Conservation (phyloP, 2,113 vertebrate genomes). For the Fulica atra region DNA sequence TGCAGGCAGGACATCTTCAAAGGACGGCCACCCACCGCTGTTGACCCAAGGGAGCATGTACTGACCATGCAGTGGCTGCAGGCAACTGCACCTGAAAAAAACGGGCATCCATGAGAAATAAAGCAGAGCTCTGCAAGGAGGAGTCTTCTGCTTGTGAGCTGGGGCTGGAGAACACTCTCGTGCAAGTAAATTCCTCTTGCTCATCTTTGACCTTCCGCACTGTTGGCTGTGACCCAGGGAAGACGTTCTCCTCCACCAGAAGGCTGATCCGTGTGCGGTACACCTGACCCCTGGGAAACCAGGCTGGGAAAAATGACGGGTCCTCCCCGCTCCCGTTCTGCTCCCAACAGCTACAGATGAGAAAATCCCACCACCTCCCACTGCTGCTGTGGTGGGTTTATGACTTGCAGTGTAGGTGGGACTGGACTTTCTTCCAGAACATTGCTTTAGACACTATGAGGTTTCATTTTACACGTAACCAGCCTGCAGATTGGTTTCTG, state of each 20-base stretch:
- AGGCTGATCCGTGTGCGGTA: background rate
- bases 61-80: background rate
- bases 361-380: background rate
- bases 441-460: background rate
- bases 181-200: background rate
- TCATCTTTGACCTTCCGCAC: background rate
- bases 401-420: background rate
- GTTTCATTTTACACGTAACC: background rate
- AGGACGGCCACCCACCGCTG: background rate
- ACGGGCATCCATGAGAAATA: background rate
- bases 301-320: background rate
- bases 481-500: background rate
- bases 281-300: background rate
- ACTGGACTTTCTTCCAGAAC: background rate
- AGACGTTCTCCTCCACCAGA: background rate
- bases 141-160: background rate
- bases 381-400: background rate
- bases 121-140: background rate
- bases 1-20: background rate
- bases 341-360: fast-evolving
- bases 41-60: background rate
- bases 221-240: background rate
- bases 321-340: background rate
- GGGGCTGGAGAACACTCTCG: background rate
- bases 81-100: background rate